Conservation (phyloP, 2,888 invertebrate species). For the Xylophagus ater region DNA sequence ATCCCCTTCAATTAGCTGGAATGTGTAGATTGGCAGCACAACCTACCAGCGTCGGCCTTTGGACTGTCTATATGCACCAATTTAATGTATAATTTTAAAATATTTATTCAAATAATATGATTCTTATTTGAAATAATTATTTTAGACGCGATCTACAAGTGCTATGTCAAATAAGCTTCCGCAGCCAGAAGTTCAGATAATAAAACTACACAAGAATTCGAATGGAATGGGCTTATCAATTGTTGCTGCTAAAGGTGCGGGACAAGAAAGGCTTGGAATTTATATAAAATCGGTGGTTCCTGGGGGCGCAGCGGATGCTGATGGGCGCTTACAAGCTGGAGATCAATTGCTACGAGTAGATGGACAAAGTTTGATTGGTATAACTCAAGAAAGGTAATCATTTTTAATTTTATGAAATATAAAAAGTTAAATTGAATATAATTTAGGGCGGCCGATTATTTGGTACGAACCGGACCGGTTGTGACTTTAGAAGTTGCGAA, state of each 20-base stretch:
- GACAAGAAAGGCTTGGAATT: constrained; percentile 80
- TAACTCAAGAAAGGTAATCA: constrained; percentile 60
- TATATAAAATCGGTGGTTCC: constrained; percentile 98
- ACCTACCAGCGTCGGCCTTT: constrained; percentile 80
- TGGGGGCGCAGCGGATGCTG: constrained; percentile 83
- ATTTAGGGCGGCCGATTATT: constrained; percentile 82
- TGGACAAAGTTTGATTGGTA: constrained; percentile 85
- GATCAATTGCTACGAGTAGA: constrained; percentile 96
- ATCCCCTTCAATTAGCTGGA: constrained; percentile 71
- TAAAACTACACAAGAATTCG: constrained; percentile 85
- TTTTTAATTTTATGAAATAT: not conserved
- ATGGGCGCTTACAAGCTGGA: constrained; percentile 90
- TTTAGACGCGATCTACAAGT: constrained; percentile 52
- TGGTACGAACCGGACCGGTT: constrained; percentile 86
- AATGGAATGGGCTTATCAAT: constrained; percentile 98
- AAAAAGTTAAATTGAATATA: constrained; percentile 1
- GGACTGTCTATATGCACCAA: constrained; percentile 88
- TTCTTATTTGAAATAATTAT: too few relatives aligned
- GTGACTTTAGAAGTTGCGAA: constrained; percentile 95
- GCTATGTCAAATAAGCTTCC: constrained; percentile 50
- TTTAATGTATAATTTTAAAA: too few relatives aligned
- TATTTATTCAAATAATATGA: too few relatives aligned
- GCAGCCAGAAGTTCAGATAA: constrained; percentile 68
- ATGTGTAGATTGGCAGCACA: constrained; percentile 85
- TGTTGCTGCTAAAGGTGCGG: constrained; percentile 88